phyloP scores from a whole-genome alignment of 2,888 invertebrate species.

The Stomorhina lunata region DNA sequence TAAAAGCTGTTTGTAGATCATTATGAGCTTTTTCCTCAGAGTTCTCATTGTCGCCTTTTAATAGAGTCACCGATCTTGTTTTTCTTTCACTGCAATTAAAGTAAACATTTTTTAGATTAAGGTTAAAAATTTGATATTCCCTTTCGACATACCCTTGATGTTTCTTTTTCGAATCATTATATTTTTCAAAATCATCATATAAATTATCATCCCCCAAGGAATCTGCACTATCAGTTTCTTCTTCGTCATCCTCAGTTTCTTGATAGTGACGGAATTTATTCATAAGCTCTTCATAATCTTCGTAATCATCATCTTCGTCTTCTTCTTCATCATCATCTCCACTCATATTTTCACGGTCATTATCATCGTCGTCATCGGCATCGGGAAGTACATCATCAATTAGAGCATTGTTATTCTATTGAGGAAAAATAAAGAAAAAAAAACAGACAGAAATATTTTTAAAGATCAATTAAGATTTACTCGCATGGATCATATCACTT shows the following conservation, averaged over 20 bases:
- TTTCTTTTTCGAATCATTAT: slow-evolving; percentile 70
- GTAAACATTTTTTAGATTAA: background rate
- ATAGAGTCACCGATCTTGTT: slow-evolving; percentile 77
- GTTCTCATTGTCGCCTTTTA: slow-evolving; percentile 77
- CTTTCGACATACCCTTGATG: slow-evolving; percentile 52
- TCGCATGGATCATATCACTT: slow-evolving; percentile 48
- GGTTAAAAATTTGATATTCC: background rate
- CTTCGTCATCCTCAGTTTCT: slow-evolving; percentile 61
- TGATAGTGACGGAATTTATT: slow-evolving; percentile 63
- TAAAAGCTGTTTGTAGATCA: background rate
- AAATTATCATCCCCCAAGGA: slow-evolving; percentile 72
- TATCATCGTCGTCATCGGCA: slow-evolving; percentile 66
- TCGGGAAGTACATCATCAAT: slow-evolving; percentile 72
- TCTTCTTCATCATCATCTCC: slow-evolving; percentile 58
- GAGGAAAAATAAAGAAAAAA: slow-evolving; percentile 37
- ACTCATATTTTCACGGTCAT: slow-evolving; percentile 62
- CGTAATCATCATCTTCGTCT: slow-evolving; percentile 63
- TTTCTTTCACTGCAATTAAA: slow-evolving; percentile 69
- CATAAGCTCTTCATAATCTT: slow-evolving; percentile 61
- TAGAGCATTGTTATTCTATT: slow-evolving; percentile 73
- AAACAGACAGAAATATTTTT: slow-evolving; percentile 43
- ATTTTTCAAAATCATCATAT: slow-evolving; percentile 74
- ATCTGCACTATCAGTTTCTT: slow-evolving; percentile 61
- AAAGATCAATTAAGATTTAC: slow-evolving; percentile 62
- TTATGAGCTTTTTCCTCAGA: slow-evolving; percentile 52